Evolutionary conservation across 2,888 invertebrate genomes (phyloP), one percentile per base, ranked within the genome.

Genomic region (Corythucha ciliata): DNA sequence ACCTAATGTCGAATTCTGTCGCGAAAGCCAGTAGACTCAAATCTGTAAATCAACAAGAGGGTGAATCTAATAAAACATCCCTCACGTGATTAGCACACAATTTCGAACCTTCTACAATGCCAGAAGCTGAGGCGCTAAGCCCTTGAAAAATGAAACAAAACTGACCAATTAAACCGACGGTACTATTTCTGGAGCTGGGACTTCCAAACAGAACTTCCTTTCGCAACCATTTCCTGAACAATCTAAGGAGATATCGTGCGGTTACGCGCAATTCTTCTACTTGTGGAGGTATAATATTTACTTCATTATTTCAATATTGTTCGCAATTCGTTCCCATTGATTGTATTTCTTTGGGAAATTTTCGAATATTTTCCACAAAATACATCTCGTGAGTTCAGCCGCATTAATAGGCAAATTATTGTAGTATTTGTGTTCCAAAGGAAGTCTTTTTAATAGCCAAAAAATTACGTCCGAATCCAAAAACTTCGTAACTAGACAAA

Each of bases 141-240:
- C 29, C 24, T 5, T 48, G 44, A 36, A 36, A 50, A 14, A 24
- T 32, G 32, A 36, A 41, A 5, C 48, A 20, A 6, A 48, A 21
- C 18, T 45, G 37, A 33, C 51, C 47, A n/a, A 56, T 45, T 3
- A 54, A 29, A 4, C 53, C 36, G 4, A 52, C 47, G 4, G 49
- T 26, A 26, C 46, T 44, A 18, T 56, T 56, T 14, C 56, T 27
- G 18, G 41, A 27, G n/a, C 40, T 27, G 3, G 44, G 18, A 5
- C 34, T 16, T 1, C 52, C 51, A 25, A 36, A 52, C 10, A 52
- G 16, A 37, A 52, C 47, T 45, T 56, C 56, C 27, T 46, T 51
- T 36, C 54, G 44, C 10, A 54, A 41, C 56, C 54, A 56, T 18
- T 27, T 45, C 34, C 52, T 51, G 10, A 56, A 20, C 7, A 48